phyloP scores from a whole-genome alignment of 35 echinoderm and acorn worm genomes.

The Apostichopus parvimensis region DNA sequence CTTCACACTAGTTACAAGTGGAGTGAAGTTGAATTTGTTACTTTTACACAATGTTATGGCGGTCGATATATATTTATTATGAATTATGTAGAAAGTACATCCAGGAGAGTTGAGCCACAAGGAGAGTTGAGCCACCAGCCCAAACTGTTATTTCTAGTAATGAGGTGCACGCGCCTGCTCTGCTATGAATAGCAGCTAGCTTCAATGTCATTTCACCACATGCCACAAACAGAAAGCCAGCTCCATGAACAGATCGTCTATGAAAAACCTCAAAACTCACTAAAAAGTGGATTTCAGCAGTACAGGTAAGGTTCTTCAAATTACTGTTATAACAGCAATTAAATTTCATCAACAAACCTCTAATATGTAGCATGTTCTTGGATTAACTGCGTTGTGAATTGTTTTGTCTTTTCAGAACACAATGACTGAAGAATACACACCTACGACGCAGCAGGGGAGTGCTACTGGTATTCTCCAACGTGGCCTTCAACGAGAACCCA shows the following conservation, averaged over 20 bases:
- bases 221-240: background rate
- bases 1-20: no score
- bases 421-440: no score
- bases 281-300: conserved; percentile 31
- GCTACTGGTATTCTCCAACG: no score
- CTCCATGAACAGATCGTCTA: background rate
- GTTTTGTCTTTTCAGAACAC: no score
- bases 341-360: background rate
- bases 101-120: no score
- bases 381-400: no score
- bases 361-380: conserved; percentile 5
- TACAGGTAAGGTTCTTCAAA: background rate
- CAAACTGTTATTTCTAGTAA: conserved; percentile 3
- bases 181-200: conserved; percentile 5
- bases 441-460: no score
- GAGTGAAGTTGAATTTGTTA: no score
- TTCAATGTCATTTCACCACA: background rate
- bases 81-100: no score
- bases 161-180: background rate
- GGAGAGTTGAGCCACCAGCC: conserved; percentile 1
- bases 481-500: no score
- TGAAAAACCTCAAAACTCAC: conserved; percentile 20
- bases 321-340: background rate
- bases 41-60: no score
- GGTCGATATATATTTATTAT: no score